Evolutionary conservation across 2,797 vertebrate genomes (phyloP), one percentile per base, ranked within the genome.

Genomic region (Poecilia picta): DNA sequence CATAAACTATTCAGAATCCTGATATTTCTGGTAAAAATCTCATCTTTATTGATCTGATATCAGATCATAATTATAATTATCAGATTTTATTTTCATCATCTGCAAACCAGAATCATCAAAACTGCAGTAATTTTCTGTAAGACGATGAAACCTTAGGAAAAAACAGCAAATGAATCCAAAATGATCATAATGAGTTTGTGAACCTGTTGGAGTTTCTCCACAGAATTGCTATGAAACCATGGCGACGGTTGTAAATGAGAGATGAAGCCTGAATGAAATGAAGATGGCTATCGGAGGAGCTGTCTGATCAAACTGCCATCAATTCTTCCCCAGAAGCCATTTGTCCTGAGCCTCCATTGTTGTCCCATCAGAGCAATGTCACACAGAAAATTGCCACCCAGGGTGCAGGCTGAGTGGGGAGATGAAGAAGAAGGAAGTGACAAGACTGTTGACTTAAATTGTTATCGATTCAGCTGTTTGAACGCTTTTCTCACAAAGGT

Each of bases 391-490:
- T 93, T 91, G 92, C 87, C 90, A 88, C 82, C 89, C 75, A 77
- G 85, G 74, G 83, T 87, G 86, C 84, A 88, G 81, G 89, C 81
- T 33, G 64, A 81, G 84, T 86, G 86, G 73, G 79, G 83, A 87
- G 91, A 93, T 88, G 92, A 91, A 87, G 87, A 70, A 90, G 87
- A 51, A 84, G 90, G 88, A 91, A 92, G 89, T 91, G 92, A 92
- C 91, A 91, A 81, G 87, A 92, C 80, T 86, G 83, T 87, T 90
- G 89, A 81, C 86, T 86, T 85, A 91, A 94, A 95, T 94, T 92
- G 91, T 80, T 93, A 95, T 95, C 33, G 93, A 95, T 95, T 91
- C 74, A 75, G 49, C 85, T 83, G 75, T 92, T 92, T 94, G 90
- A 94, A 93, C 83, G 74, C 76, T 83, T 89, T 85, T 82, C 83